These are phyloP conservation scores for Neotragus pygmaeus DNA, from an alignment of 2,113 vertebrate genomes.

Conservation along the genomic window DNA sequence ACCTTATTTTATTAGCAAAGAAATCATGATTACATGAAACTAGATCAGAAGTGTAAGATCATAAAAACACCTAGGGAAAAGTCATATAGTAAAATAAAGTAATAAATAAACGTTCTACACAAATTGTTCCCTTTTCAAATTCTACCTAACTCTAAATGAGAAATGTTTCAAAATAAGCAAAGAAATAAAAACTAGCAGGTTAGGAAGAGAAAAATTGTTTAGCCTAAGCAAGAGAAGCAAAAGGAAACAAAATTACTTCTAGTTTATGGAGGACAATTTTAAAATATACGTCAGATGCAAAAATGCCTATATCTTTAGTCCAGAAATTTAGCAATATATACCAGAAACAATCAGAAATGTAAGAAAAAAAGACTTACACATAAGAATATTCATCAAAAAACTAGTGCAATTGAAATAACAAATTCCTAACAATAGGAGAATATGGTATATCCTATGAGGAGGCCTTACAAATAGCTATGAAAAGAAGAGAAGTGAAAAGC, in stretches of 20 bases:
- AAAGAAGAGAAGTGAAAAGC: no score
- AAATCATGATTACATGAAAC: slow-evolving; percentile 10
- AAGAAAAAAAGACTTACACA: background rate
- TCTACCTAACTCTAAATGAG: slow-evolving; percentile 31
- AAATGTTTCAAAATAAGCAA: slow-evolving; percentile 23
- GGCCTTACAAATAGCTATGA: no score
- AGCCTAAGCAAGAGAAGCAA: background rate
- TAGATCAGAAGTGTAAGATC: background rate
- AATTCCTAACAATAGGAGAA: background rate
- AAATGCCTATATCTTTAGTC: background rate
- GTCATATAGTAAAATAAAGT: background rate
- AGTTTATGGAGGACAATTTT: background rate
- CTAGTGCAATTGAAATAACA: background rate
- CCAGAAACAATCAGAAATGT: background rate
- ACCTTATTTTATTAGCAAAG: slow-evolving; percentile 21
- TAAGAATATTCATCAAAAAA: background rate
- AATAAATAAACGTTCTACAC: background rate
- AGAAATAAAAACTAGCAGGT: background rate
- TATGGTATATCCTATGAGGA: background rate
- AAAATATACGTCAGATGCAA: background rate
- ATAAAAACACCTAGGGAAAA: background rate
- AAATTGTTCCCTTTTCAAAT: background rate
- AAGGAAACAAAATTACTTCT: background rate
- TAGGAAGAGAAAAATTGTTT: background rate
- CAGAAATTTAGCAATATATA: background rate